A percentile compares a stretch with the other conserved stretches of the same genome.
phyloP scores from a whole-genome alignment of 2,797 vertebrate species.

The Enteromius treurensis region DNA sequence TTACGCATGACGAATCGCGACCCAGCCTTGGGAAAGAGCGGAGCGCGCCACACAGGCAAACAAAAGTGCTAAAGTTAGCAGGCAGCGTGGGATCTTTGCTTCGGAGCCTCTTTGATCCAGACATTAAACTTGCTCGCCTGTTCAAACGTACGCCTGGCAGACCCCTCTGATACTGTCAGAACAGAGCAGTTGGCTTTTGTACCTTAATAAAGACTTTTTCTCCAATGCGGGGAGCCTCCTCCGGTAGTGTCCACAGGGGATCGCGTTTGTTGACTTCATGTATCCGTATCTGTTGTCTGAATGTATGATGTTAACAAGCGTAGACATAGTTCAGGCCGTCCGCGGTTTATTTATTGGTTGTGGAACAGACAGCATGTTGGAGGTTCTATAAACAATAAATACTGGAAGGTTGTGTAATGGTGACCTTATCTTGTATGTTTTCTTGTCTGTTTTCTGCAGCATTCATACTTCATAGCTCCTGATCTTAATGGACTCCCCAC shows the following conservation, averaged over 20 bases:
- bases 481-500: conserved; percentile 95
- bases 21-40: conserved; percentile 52
- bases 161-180: conserved; percentile 76
- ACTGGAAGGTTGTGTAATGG: not conserved
- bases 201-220: conserved; percentile 80
- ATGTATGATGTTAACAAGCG: conserved; percentile 47
- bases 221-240: conserved; percentile 73
- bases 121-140: conserved; percentile 78
- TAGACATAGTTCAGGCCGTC: conserved; percentile 39
- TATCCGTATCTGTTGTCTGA: conserved; percentile 46
- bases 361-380: conserved; percentile 14
- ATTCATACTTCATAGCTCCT: conserved; percentile 96
- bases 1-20: conserved; percentile 46
- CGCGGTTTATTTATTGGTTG: conserved; percentile 13
- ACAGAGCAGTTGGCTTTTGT: conserved; percentile 71
- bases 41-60: conserved; percentile 44
- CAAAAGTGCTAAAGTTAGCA: conserved; percentile 67
- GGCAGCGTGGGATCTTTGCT: conserved; percentile 75
- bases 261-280: conserved; percentile 69
- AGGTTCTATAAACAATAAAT: conserved; percentile 17
- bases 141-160: conserved; percentile 78
- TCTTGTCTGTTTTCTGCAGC: conserved; percentile 71
- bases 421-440: conserved; percentile 27
- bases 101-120: conserved; percentile 79
- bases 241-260: conserved; percentile 72